Conservation (phyloP, 2,113 vertebrate species). For the Erythrolamprus reginae region DNA sequence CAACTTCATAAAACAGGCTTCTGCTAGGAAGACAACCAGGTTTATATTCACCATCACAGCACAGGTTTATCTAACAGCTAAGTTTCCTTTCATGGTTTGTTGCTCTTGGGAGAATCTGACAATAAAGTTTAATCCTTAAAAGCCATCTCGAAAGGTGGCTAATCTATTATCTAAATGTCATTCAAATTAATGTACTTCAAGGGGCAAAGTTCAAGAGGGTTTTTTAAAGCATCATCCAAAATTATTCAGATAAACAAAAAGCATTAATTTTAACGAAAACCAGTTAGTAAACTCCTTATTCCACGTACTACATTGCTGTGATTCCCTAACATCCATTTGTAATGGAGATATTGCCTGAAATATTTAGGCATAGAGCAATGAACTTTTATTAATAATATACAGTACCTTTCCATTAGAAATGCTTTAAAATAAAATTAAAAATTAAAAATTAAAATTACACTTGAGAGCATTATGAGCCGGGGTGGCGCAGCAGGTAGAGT, state of each 20-base stretch:
- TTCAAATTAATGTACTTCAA: neutral
- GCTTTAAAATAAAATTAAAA: too few species aligned
- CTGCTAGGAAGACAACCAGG: neutral
- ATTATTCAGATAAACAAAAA: neutral
- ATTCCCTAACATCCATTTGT: neutral
- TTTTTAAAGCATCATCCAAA: neutral
- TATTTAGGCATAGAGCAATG: neutral
- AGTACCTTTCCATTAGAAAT: conserved; percentile 39
- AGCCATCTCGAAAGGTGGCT: neutral
- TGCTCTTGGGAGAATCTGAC: neutral
- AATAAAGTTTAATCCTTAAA: neutral
- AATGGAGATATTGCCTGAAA: neutral
- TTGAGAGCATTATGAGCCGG: conserved; percentile 17
- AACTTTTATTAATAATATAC: neutral
- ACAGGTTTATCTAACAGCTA: neutral
- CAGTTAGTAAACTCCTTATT: neutral
- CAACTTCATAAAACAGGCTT: neutral
- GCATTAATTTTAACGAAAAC: neutral
- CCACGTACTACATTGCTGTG: neutral
- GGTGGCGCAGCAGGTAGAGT: too few species aligned
- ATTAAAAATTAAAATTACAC: too few species aligned
- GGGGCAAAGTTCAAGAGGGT: neutral
- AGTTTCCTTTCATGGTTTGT: conserved; percentile 46
- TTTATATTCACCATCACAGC: too few species aligned
- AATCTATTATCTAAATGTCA: neutral